These are phyloP conservation scores for Microtus oregoni DNA, from an alignment of 2,113 vertebrate genomes.

Conservation along the genomic window DNA sequence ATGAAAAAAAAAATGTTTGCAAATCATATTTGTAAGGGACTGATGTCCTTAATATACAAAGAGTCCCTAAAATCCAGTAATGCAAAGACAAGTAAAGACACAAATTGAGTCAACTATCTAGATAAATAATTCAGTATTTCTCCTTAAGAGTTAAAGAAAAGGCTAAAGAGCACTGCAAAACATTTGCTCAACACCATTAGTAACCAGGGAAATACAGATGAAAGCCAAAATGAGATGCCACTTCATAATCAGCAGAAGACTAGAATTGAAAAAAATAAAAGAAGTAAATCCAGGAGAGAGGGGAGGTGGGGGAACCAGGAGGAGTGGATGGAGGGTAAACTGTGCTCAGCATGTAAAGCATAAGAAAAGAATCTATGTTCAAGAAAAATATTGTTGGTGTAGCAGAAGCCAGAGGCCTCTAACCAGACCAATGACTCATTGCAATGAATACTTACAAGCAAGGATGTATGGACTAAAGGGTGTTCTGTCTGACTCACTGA, in stretches of 20 bases:
- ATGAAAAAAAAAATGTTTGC: neutral
- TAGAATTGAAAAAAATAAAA: neutral
- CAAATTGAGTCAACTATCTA: neutral
- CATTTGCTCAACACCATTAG: neutral
- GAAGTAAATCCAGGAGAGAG: too few relatives aligned
- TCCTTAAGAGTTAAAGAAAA: neutral
- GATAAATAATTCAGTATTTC: neutral
- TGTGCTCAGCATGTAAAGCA: too few relatives aligned
- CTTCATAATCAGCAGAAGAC: neutral
- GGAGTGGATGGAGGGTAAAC: neutral
- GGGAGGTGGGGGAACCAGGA: neutral
- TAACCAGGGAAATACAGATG: neutral
- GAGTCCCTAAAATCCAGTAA: neutral
- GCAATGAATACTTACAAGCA: too few relatives aligned
- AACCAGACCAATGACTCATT: too few relatives aligned
- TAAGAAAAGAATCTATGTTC: too few relatives aligned
- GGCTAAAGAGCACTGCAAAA: neutral
- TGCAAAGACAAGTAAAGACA: neutral
- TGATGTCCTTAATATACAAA: neutral
- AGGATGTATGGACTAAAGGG: too few relatives aligned
- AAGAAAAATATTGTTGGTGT: too few relatives aligned
- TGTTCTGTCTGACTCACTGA: too few relatives aligned
- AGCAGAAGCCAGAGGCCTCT: too few relatives aligned
- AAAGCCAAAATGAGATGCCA: neutral
- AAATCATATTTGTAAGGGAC: neutral